Percentiles rank a stretch among this genome's conserved stretches.
These are phyloP conservation scores for Oligia strigilis DNA, from an alignment of 2,888 invertebrate genomes.

Conservation along the genomic window DNA sequence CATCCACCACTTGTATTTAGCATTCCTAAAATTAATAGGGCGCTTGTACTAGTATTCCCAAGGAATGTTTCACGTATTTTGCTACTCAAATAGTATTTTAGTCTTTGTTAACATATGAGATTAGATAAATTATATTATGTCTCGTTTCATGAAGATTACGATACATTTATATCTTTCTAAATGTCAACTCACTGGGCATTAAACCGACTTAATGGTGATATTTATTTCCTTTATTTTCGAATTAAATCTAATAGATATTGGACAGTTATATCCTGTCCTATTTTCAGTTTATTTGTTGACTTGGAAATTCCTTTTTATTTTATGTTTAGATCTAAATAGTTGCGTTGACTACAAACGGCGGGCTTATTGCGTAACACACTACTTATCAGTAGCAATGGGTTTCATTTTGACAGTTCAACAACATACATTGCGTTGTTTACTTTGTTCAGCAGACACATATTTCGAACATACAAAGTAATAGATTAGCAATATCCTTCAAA, in stretches of 20 bases:
- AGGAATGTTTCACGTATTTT: constrained; percentile 45
- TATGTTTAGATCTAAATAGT: not conserved
- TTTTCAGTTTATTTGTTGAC: constrained; percentile 40
- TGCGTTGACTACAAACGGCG: not conserved
- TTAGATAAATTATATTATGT: constrained; percentile 56
- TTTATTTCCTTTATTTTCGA: constrained; percentile 57
- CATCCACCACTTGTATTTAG: constrained; percentile 13
- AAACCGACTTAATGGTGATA: constrained; percentile 53
- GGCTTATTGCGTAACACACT: no score
- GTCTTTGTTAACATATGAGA: constrained; percentile 50
- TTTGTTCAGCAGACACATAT: no score
- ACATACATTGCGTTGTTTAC: no score
- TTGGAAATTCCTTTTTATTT: constrained; percentile 21
- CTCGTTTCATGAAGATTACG: constrained; percentile 49
- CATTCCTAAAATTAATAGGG: constrained; percentile 36
- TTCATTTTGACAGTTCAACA: no score
- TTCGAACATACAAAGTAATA: no score
- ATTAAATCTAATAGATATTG: constrained; percentile 58
- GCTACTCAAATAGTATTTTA: constrained; percentile 37
- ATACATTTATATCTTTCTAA: constrained; percentile 58
- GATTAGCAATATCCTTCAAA: no score
- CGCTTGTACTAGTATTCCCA: constrained; percentile 30
- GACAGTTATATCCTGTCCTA: constrained; percentile 43
- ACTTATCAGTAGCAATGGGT: no score
- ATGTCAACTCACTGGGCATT: constrained; percentile 58